Percentiles rank a stretch among this genome's conserved stretches.
phyloP scores from a whole-genome alignment of 2,888 invertebrate species.

The Philereme vetulata region DNA sequence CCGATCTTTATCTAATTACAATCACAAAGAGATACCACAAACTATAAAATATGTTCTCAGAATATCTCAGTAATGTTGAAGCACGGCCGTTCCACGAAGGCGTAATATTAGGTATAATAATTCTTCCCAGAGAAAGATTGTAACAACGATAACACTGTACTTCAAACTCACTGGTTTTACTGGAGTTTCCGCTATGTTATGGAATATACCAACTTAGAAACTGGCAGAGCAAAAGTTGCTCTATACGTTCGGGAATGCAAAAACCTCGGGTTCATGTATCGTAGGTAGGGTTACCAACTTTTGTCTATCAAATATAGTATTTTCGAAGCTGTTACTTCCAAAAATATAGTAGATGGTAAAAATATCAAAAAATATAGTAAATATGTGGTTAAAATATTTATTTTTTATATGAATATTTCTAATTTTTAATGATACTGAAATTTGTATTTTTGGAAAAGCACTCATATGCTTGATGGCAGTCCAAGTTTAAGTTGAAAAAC shows the following conservation, averaged over 20 bases:
- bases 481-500: no score
- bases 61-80: slow-evolving; percentile 34
- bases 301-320: no score
- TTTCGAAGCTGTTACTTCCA: no score
- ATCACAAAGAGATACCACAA: slow-evolving; percentile 36
- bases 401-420: no score
- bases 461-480: no score
- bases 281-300: no score
- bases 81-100: slow-evolving; percentile 49
- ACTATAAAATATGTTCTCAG: slow-evolving; percentile 40
- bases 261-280: no score
- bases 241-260: background rate
- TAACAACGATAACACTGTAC: slow-evolving; percentile 39
- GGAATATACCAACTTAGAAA: background rate
- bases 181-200: slow-evolving; percentile 28
- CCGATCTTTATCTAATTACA: slow-evolving; percentile 39
- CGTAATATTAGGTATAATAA: slow-evolving; percentile 54
- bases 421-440: no score
- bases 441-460: no score
- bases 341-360: no score
- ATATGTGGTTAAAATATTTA: no score
- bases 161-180: slow-evolving; percentile 45
- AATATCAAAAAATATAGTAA: no score
- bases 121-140: slow-evolving; percentile 47
- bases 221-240: background rate